phyloP scores from a whole-genome alignment of 2,888 invertebrate species.

The Petrolisthes cinctipes region DNA sequence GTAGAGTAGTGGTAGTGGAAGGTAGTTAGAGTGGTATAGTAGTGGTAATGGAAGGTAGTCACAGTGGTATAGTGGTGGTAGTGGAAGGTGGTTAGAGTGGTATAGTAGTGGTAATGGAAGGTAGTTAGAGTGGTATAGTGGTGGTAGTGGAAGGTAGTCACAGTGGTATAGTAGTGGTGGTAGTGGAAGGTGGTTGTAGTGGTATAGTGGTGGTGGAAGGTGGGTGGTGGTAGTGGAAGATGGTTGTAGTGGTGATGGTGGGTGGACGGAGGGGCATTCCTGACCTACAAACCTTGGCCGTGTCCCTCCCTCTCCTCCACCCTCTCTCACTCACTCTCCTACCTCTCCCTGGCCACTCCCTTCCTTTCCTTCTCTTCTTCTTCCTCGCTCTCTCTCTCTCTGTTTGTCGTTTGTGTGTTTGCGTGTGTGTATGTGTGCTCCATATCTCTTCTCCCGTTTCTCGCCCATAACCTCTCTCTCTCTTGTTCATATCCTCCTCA shows the following conservation, averaged over 20 bases:
- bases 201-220: background rate
- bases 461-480: background rate
- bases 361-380: background rate
- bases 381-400: background rate
- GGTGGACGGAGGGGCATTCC: slow-evolving; percentile 14
- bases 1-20: background rate
- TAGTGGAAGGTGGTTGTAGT: background rate
- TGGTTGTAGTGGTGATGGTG: background rate
- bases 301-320: slow-evolving; percentile 18
- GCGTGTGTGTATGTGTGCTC: background rate
- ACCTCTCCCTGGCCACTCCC: background rate
- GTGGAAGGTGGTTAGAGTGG: background rate
- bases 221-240: background rate
- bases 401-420: too few relatives aligned
- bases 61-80: background rate
- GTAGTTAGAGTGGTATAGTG: background rate
- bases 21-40: background rate
- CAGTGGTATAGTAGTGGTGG: background rate
- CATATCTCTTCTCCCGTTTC: background rate
- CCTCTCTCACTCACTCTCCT: background rate
- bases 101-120: background rate
- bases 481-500: background rate
- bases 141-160: background rate
- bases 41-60: background rate
- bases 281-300: slow-evolving; percentile 32